Evolutionary conservation across 2,888 invertebrate species (phyloP), one percentile per base, ranked within the genome.

Genomic region (Thera britannica): DNA sequence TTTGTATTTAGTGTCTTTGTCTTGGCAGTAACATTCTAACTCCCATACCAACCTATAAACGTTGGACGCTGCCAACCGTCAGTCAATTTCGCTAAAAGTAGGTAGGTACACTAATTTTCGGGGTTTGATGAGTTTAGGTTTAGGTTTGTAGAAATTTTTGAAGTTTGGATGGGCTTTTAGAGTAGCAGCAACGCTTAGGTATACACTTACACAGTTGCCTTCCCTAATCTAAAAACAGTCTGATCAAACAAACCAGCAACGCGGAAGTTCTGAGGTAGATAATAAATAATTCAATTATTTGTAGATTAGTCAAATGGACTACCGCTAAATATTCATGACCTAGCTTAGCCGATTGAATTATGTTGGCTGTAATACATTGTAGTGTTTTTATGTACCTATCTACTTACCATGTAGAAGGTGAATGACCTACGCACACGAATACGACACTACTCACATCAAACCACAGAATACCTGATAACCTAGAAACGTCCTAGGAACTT

Each of bases 241-340:
- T 41, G 52, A 41, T 41, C 52, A 35, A 60, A 52, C 44, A 12
- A 51, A 38, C 38, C 9, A 48, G 4, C 23, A 44, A 54, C 57
- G 12, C n/a, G 41, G 41, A 38, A 41, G 12, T 57, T 12, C 41
- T 64, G 6, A 8, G 41, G 64, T 54, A 64, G 64, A 44, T 70
- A 56, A 67, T 67, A 65, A 67, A 64, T 67, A 62, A 67, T 70
- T 48, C 70, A 70, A 67, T 70, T 64, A 34, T 62, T 58, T 67
- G 65, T 63, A 63, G 60, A 55, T 34, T 34, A 34, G 9, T 64
- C 49, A 51, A 34, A 58, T 56, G 38, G 64, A 61, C 49, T 34
- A 34, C 46, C 41, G 34, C 44, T 65, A 61, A 56, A 70, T 70
- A 70, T 67, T 70, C 41, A 70, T 70, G 66, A 44, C 3, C n/a